Evolutionary conservation across 2,888 invertebrate genomes (phyloP).

Genomic region (Drosophila merina): DNA sequence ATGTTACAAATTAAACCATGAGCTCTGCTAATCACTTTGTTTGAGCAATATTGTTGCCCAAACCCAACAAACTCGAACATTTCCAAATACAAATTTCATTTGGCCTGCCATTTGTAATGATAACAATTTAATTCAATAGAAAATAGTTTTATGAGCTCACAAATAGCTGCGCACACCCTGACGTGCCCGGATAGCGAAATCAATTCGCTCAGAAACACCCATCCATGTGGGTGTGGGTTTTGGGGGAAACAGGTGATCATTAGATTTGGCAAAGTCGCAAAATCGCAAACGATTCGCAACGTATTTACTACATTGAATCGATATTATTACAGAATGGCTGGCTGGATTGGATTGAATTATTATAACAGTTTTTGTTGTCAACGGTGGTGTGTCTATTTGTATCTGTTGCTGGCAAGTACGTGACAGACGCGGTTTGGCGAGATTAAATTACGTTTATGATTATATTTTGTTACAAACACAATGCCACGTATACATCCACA

Average conservation of each 20-base stretch:
- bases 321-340: slow-evolving; percentile 71
- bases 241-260: slow-evolving; percentile 57
- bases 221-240: not conserved
- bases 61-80: slow-evolving; percentile 12
- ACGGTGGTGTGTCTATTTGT: slow-evolving; percentile 33
- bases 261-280: slow-evolving; percentile 71
- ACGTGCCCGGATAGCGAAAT: slow-evolving; percentile 77
- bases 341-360: slow-evolving; percentile 70
- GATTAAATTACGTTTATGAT: slow-evolving; percentile 80
- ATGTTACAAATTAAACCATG: not conserved
- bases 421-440: slow-evolving; percentile 79
- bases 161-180: slow-evolving; percentile 43
- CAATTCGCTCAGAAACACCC: slow-evolving; percentile 54
- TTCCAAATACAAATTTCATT: slow-evolving; percentile 51
- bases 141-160: slow-evolving; percentile 63
- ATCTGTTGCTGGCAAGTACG: slow-evolving; percentile 73
- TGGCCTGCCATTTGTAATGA: slow-evolving; percentile 70
- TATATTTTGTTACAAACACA: slow-evolving; percentile 77
- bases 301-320: slow-evolving; percentile 66
- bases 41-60: not conserved
- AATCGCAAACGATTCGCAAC: slow-evolving; percentile 64
- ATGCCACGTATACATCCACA: slow-evolving; percentile 44
- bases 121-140: slow-evolving; percentile 77
- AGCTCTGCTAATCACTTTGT: slow-evolving; percentile 17
- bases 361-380: slow-evolving; percentile 79